Evolutionary conservation across 2,113 vertebrate species (phyloP), one percentile per base, ranked within the genome.

Genomic region (Columba janthina): DNA sequence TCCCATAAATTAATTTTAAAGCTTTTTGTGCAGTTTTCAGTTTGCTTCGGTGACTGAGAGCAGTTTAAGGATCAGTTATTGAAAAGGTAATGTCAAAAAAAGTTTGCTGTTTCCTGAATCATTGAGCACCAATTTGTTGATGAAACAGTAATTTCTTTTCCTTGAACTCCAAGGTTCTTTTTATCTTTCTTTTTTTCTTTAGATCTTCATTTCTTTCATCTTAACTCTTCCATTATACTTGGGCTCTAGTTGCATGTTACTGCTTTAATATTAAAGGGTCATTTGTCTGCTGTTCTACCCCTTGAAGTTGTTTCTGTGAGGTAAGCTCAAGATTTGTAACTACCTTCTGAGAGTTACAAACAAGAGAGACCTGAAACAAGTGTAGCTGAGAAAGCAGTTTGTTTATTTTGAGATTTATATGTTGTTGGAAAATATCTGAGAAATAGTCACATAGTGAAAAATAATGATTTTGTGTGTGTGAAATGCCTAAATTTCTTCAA

Each of bases 1-100:
- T 80, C 38, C 46, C 28, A 64, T 88, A 83, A 61, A 42, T 34
- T 62, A 54, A 57, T 66, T 77, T 65, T 83, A 88, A 86, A 71
- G 5, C 14, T 62, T 70, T 31, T 66, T 71, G 46, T 56, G 34
- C 29, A 9, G 10, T 73, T 80, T 72, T 82, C n/a, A 31, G 24
- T 76, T 86, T 61, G 15, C 32, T 73, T 70, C 31, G 16, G n/a
- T 56, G 56, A 42, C 51, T 82, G 72, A 80, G 28, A 76, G 36
- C 11, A 42, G 38, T 26, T 83, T 26, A 90, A 70, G 26, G 26
- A 83, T 51, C 28, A 86, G 4, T 77, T 90, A 61, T 26, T 65
- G 57, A 81, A 92, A 90, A 90, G 19, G 16, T 9, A 50, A 51
- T 13, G 28, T 19, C n/a, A 70, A 65, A 85, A 77, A 60, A 60